Percentiles rank a stretch among this genome's conserved stretches.
Evolutionary conservation across 2,888 invertebrate genomes (phyloP).

Genomic region (Helicoverpa assulta): DNA sequence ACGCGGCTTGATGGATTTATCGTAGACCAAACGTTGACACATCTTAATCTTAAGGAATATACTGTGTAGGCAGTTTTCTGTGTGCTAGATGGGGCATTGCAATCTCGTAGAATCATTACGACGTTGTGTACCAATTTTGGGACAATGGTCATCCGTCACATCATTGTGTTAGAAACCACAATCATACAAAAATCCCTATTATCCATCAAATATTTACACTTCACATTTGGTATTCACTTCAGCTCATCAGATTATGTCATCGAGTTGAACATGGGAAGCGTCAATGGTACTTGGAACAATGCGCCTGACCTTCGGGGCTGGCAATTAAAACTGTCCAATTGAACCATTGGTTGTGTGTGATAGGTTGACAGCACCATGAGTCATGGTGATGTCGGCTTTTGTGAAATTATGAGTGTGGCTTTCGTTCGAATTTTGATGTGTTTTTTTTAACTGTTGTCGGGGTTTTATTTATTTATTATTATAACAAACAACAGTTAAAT

Average conservation of each 20-base stretch:
- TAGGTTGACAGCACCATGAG: slow-evolving; percentile 44
- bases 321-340: slow-evolving; percentile 59
- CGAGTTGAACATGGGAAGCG: slow-evolving; percentile 50
- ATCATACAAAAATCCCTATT: slow-evolving; percentile 1
- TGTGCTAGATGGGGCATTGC: no score
- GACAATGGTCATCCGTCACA: no score
- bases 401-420: slow-evolving; percentile 34
- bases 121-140: no score
- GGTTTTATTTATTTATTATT: neutral
- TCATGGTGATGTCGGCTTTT: slow-evolving; percentile 37
- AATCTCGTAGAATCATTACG: no score
- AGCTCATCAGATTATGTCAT: slow-evolving; percentile 46
- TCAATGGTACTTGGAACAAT: slow-evolving; percentile 55
- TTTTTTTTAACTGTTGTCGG: slow-evolving; percentile 3
- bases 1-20: neutral
- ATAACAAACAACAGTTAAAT: no score
- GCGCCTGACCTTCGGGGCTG: slow-evolving; percentile 49
- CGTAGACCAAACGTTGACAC: no score
- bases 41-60: no score
- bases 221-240: slow-evolving; percentile 23
- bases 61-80: no score
- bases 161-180: no score
- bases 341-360: slow-evolving; percentile 43
- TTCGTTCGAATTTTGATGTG: slow-evolving; percentile 6
- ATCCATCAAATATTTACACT: slow-evolving; percentile 27